Conservation (phyloP, 2,888 invertebrate genomes). For the Timema cristinae region DNA sequence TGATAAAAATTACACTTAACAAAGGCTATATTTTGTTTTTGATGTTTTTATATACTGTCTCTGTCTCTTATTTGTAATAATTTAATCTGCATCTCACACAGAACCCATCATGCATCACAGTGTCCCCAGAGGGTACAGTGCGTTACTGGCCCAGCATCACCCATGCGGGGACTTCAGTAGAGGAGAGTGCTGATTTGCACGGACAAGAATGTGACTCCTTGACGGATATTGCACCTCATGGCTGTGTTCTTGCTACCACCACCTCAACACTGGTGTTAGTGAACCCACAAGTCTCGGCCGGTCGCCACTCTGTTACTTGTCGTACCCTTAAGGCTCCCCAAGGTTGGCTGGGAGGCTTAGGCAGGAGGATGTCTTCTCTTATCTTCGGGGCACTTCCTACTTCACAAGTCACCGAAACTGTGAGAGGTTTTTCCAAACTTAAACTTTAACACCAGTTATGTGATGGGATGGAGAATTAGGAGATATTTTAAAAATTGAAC, state of each 20-base stretch:
- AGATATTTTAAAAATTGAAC: too few relatives aligned
- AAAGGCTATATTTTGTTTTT: too few relatives aligned
- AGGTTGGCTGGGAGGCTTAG: conserved; percentile 84
- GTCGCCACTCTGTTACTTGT: conserved; percentile 64
- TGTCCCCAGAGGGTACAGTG: conserved; percentile 88
- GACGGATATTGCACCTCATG: conserved; percentile 62
- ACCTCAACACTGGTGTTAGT: conserved; percentile 81
- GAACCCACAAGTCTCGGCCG: conserved; percentile 57
- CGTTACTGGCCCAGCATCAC: conserved; percentile 91
- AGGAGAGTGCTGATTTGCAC: conserved; percentile 79
- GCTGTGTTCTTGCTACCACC: conserved; percentile 84
- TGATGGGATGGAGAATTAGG: too few relatives aligned
- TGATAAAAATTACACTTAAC: too few relatives aligned
- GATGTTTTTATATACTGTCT: too few relatives aligned
- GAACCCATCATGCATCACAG: conserved; percentile 83
- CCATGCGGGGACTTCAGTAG: conserved; percentile 80
- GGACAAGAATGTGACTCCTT: conserved; percentile 82
- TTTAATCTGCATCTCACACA: conserved; percentile 34
- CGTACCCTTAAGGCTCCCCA: conserved; percentile 67
- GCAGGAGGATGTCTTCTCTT: conserved; percentile 72
- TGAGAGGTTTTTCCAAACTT: conserved; percentile 20
- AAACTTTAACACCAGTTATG: too few relatives aligned
- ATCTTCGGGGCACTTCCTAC: conserved; percentile 63
- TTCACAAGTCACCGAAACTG: conserved; percentile 35
- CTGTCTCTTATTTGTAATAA: too few relatives aligned